phyloP scores from a whole-genome alignment of 2,888 invertebrate species.

The Prenolepis imparis region DNA sequence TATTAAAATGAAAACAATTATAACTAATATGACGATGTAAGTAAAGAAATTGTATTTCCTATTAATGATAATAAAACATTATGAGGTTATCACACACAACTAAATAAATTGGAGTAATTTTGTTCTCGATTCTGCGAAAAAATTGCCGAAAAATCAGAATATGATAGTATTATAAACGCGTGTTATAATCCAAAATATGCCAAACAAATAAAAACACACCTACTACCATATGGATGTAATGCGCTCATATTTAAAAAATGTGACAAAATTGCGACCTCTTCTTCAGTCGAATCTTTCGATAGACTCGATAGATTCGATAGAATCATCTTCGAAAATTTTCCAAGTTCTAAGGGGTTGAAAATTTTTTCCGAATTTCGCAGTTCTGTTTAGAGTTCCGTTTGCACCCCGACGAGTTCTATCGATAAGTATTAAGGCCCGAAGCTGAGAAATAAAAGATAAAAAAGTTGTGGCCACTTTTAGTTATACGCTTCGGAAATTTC shows the following conservation, averaged over 20 bases:
- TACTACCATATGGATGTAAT: constrained; percentile 65
- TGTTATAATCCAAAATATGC: constrained; percentile 61
- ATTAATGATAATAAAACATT: background rate
- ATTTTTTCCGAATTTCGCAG: too few relatives aligned
- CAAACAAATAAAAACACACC: constrained; percentile 42
- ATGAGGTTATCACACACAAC: constrained; percentile 20
- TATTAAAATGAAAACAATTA: constrained; percentile 18
- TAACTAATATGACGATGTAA: constrained; percentile 28
- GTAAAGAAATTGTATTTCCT: background rate
- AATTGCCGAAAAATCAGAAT: constrained; percentile 41
- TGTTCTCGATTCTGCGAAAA: constrained; percentile 47
- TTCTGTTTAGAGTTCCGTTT: too few relatives aligned
- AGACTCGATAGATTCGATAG: too few relatives aligned
- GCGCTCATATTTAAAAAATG: constrained; percentile 59
- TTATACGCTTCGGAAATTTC: too few relatives aligned
- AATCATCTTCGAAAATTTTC: too few relatives aligned
- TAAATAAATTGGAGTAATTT: constrained; percentile 59
- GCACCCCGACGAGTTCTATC: too few relatives aligned
- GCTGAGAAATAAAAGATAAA: too few relatives aligned
- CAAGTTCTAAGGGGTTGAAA: too few relatives aligned
- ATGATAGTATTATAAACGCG: constrained; percentile 61
- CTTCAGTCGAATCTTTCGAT: constrained; percentile 67
- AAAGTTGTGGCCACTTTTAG: too few relatives aligned
- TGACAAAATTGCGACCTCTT: constrained; percentile 62
- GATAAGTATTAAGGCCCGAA: too few relatives aligned